Evolutionary conservation across 2,113 vertebrate species (phyloP), one percentile per base, ranked within the genome.

Genomic region (Amblyornis subalaris): DNA sequence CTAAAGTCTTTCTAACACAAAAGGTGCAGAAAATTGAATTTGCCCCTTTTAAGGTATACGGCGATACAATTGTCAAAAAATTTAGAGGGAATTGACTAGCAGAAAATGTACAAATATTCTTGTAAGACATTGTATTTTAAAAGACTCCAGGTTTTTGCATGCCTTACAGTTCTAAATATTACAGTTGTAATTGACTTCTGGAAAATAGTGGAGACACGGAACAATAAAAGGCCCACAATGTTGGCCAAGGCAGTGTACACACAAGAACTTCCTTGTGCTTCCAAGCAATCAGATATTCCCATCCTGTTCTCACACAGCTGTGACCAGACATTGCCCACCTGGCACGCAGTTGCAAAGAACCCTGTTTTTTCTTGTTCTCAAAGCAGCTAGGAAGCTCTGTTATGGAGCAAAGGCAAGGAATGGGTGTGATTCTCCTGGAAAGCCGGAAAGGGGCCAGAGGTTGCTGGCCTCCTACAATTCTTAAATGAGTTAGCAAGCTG

Each of bases 1-100:
- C 45, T 44, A 1, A 76, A 38, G 24, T 18, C 17, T 78, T 60
- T 38, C n/a, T n/a, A n/a, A n/a, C n/a, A n/a, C n/a, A 36, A 76
- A 85, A 64, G 69, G 54, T 65, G 28, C 26, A 62, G 50, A 81
- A 92, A 89, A 82, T 61, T 78, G 18, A 74, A 51, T 90, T 93
- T 89, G 5, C 31, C 62, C 19, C n/a, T 88, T 79, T 58, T 62
- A 74, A 77, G 40, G 36, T 87, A 31, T 40, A 60, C 2, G 0
- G 14, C 8, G 3, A 42, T 67, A 51, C 19, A 58, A 0, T 35
- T 89, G 28, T 71, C 10, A 75, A 54, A 78, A 72, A 40, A 10
- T 2, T 35, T 55, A 19, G 7, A 66, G n/a, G n/a, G 23, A 84
- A 33, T 9, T 83, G 29, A 29, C 51, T n/a, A 55, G 54, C 33